Conservation (phyloP, 2,888 invertebrate genomes). For the Micoletzkya japonica region DNA sequence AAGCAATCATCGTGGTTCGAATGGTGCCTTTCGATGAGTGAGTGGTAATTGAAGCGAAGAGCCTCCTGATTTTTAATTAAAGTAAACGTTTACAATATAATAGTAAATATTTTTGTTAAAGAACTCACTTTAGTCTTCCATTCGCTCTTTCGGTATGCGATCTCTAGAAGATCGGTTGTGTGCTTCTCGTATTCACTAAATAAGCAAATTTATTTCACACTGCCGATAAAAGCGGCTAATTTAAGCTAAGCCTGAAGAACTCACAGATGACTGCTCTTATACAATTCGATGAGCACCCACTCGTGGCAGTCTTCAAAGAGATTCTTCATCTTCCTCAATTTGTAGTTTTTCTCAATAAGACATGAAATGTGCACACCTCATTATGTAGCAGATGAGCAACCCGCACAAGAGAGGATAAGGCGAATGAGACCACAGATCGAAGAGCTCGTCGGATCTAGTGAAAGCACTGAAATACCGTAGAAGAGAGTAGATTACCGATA, state of each 20-base stretch:
- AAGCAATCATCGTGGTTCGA: background rate
- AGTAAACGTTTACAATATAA: background rate
- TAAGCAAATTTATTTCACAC: background rate
- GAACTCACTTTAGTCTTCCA: background rate
- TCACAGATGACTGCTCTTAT: background rate
- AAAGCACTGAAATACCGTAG: no score
- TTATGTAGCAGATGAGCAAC: slow-evolving; percentile 1
- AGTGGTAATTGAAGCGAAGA: background rate
- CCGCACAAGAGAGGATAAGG: background rate
- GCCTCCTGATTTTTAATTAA: background rate
- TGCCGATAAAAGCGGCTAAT: no score
- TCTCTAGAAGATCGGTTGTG: background rate
- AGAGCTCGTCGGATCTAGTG: background rate
- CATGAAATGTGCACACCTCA: background rate
- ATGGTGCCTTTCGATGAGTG: slow-evolving; percentile 2
- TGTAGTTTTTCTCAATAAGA: background rate
- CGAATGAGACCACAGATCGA: background rate
- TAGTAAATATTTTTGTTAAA: background rate
- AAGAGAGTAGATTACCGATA: background rate
- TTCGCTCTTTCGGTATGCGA: background rate
- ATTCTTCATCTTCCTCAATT: background rate
- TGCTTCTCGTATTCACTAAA: slow-evolving; percentile 12
- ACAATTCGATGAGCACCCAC: slow-evolving; percentile 4
- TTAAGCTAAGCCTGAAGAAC: no score
- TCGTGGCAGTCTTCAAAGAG: slow-evolving; percentile 11